These are phyloP conservation scores for Anabacerthia variegaticeps DNA, from an alignment of 2,797 vertebrate species.

Conservation along the genomic window DNA sequence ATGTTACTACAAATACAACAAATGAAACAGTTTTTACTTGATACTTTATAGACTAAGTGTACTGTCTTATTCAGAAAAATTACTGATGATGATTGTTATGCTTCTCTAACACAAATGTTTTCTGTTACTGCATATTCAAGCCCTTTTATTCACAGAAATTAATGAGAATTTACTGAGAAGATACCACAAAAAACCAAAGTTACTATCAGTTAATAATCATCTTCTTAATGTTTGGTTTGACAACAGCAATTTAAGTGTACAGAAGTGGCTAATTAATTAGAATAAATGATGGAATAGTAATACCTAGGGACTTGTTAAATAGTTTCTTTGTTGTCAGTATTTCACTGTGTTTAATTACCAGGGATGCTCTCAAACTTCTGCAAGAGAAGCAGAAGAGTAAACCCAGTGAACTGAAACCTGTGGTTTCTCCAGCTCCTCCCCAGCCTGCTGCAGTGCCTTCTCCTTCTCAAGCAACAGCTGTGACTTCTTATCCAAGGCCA, in stretches of 20 bases:
- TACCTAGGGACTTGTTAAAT: neutral
- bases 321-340: neutral
- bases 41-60: neutral
- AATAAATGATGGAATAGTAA: neutral
- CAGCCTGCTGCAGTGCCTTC: neutral
- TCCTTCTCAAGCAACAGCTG: neutral
- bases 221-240: neutral
- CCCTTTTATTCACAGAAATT: neutral
- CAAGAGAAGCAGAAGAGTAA: conserved; percentile 75
- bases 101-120: neutral
- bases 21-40: neutral
- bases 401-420: conserved; percentile 37
- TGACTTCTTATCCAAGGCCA: conserved; percentile 78
- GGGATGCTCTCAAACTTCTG: conserved; percentile 90
- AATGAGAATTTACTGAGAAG: neutral
- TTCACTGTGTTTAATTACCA: conserved; percentile 61
- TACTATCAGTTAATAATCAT: neutral
- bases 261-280: neutral
- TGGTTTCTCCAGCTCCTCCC: conserved; percentile 36
- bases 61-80: neutral
- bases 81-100: neutral
- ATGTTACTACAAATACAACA: neutral
- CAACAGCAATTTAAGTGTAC: neutral
- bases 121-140: neutral
- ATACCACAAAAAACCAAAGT: neutral